These are phyloP conservation scores for Podarcis cretensis DNA, from an alignment of 2,113 vertebrate genomes.

Conservation along the genomic window DNA sequence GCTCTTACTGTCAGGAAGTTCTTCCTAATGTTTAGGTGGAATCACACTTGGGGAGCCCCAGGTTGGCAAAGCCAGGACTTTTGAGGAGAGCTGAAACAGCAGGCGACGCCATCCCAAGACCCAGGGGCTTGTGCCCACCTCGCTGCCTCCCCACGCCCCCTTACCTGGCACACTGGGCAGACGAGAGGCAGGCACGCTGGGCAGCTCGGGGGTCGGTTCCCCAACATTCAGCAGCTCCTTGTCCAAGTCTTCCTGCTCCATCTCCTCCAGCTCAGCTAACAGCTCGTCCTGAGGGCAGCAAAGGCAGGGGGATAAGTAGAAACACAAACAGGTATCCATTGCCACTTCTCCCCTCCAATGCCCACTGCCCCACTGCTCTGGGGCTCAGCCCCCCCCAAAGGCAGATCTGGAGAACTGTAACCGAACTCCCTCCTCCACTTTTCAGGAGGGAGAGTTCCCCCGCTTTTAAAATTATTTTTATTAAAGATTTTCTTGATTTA, in stretches of 20 bases:
- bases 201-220: not conserved
- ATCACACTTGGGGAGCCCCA: not conserved
- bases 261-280: slow-evolving; percentile 19
- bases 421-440: too few species aligned
- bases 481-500: too few species aligned
- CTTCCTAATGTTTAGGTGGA: too few species aligned
- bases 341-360: not conserved
- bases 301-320: not conserved
- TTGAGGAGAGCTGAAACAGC: too few species aligned
- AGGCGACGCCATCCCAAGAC: not conserved
- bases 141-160: fast-evolving
- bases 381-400: too few species aligned
- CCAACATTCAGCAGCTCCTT: slow-evolving; percentile 22
- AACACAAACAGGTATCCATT: too few species aligned
- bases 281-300: not conserved
- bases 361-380: not conserved
- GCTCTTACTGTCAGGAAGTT: too few species aligned
- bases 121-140: too few species aligned
- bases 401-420: too few species aligned
- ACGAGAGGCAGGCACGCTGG: slow-evolving; percentile 10
- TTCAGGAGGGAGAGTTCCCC: not conserved
- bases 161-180: slow-evolving; percentile 21
- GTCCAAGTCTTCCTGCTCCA: slow-evolving; percentile 29
- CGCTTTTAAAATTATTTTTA: too few species aligned
- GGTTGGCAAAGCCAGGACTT: not conserved